Percentiles rank a stretch among this genome's conserved stretches.
phyloP scores from a whole-genome alignment of 2,888 invertebrate genomes.

The Polyommatus icarus region DNA sequence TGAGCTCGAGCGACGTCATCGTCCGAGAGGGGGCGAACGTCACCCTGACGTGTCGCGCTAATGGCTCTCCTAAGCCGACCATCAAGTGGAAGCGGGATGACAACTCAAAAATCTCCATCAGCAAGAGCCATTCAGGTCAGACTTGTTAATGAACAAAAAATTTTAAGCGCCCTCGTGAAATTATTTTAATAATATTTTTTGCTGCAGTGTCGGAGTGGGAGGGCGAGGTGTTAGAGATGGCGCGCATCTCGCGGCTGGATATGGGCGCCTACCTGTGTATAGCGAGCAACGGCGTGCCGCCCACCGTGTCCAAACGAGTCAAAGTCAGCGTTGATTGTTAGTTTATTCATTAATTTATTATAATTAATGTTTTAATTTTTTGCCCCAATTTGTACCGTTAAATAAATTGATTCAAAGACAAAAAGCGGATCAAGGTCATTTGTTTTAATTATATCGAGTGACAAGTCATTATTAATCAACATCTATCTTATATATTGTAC shows the following conservation, averaged over 20 bases:
- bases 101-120: constrained; percentile 91
- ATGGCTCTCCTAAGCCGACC: constrained; percentile 92
- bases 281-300: constrained; percentile 93
- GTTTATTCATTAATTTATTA: constrained; percentile 62
- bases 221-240: constrained; percentile 90
- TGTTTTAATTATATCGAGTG: too few relatives aligned
- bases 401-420: background rate
- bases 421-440: too few relatives aligned
- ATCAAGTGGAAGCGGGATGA: constrained; percentile 96
- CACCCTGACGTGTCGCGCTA: constrained; percentile 92
- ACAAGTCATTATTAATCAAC: too few relatives aligned
- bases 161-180: constrained; percentile 25
- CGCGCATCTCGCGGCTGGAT: constrained; percentile 90
- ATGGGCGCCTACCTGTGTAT: constrained; percentile 97
- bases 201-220: constrained; percentile 90
- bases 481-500: too few relatives aligned
- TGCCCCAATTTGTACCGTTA: background rate
- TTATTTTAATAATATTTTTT: constrained; percentile 22
- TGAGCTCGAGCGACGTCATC: constrained; percentile 95
- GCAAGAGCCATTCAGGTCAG: constrained; percentile 88
- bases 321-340: constrained; percentile 97
- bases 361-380: background rate
- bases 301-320: constrained; percentile 93
- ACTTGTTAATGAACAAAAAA: constrained; percentile 40
- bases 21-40: constrained; percentile 94